A percentile compares a stretch with the other conserved stretches of the same genome.
phyloP scores from a whole-genome alignment of 2,113 vertebrate genomes.

The Tachuris rubrigastra region DNA sequence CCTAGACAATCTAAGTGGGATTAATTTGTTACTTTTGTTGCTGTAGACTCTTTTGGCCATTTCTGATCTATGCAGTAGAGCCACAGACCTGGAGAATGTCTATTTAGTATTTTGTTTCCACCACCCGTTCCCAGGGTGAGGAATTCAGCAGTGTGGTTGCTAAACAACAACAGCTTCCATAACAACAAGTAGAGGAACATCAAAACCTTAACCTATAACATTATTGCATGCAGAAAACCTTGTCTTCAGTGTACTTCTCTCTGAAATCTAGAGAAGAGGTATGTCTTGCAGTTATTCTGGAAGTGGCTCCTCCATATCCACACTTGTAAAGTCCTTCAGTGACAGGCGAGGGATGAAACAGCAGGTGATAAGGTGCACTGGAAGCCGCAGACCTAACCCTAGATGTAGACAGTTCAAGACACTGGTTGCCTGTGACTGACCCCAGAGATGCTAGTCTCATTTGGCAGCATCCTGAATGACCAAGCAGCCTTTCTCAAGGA shows the following conservation, averaged over 20 bases:
- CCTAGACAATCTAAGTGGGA: background rate
- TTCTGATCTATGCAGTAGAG: background rate
- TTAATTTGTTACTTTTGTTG: background rate
- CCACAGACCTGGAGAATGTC: background rate
- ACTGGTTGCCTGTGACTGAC: too few relatives aligned
- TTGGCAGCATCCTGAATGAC: too few relatives aligned
- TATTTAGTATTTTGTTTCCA: background rate
- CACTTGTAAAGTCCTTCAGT: too few relatives aligned
- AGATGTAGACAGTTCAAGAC: too few relatives aligned
- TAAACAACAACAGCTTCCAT: background rate
- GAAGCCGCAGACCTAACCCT: too few relatives aligned
- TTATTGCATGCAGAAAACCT: background rate
- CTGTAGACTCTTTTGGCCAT: background rate
- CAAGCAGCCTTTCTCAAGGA: too few relatives aligned
- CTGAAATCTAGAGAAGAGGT: background rate
- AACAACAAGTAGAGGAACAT: background rate
- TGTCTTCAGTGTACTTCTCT: background rate
- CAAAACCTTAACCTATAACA: background rate
- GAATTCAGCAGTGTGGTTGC: background rate
- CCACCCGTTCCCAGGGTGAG: background rate
- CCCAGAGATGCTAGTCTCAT: too few relatives aligned
- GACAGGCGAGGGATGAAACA: too few relatives aligned
- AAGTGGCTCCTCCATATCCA: background rate
- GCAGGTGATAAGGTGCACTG: too few relatives aligned
- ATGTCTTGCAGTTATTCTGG: background rate